A percentile compares a stretch with the other conserved stretches of the same genome.
Conservation (phyloP, 2,797 vertebrate species). For the Crenuchus spilurus region DNA sequence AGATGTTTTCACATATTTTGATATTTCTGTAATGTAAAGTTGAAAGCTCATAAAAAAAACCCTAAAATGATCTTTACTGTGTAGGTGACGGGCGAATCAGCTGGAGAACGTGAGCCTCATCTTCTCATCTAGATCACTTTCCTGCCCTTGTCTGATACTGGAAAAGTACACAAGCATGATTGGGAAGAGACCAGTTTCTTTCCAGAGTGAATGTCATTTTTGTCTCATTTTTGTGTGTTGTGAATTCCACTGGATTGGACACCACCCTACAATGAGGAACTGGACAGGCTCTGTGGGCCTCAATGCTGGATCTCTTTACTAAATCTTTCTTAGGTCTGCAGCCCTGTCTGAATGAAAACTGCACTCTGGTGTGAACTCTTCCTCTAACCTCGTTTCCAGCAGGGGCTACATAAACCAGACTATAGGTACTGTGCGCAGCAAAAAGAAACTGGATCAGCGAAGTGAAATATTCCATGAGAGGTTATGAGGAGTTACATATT, state of each 20-base stretch:
- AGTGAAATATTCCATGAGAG: not conserved
- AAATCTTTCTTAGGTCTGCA: not conserved
- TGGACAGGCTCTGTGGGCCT: not conserved
- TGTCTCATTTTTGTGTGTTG: not conserved
- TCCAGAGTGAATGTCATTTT: not conserved
- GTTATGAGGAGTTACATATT: not conserved
- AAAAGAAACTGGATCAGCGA: not conserved
- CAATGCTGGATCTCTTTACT: constrained; percentile 21
- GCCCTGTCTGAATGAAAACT: constrained; percentile 12
- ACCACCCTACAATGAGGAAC: not conserved
- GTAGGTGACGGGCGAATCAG: constrained; percentile 6
- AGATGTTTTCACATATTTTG: not conserved
- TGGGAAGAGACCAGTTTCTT: not conserved
- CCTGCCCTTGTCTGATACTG: too few relatives aligned
- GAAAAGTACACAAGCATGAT: not conserved
- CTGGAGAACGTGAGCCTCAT: not conserved
- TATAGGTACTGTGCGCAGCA: constrained; percentile 6
- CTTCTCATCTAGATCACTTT: not conserved
- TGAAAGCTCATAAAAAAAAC: not conserved
- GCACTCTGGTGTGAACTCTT: constrained; percentile 34
- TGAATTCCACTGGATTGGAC: not conserved
- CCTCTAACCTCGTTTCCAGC: constrained; percentile 6
- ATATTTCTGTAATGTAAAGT: not conserved
- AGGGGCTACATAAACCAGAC: constrained; percentile 15
- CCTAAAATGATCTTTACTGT: not conserved